Percentiles rank a stretch among this genome's conserved stretches.
Evolutionary conservation across 2,888 invertebrate species (phyloP).

Genomic region (Pseudococcus longispinus): DNA sequence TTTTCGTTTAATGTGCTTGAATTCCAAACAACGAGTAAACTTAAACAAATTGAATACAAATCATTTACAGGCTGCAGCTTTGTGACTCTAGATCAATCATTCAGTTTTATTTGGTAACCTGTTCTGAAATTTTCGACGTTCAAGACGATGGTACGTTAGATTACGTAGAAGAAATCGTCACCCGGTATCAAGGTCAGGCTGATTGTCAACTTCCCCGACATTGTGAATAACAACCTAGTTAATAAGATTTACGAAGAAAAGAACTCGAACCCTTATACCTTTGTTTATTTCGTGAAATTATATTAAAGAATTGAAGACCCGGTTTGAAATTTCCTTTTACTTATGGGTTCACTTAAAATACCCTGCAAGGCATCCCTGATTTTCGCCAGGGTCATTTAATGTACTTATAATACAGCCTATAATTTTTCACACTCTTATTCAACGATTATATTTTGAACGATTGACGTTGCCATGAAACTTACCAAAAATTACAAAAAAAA

Average conservation of each 20-base stretch:
- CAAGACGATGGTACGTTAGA: not conserved
- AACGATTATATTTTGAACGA: too few species aligned
- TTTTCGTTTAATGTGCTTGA: not conserved
- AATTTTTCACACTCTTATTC: too few species aligned
- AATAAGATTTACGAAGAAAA: not conserved
- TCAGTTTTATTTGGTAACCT: not conserved
- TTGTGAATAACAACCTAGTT: not conserved
- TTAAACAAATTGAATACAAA: not conserved
- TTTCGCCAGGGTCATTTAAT: too few species aligned
- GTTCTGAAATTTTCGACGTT: not conserved
- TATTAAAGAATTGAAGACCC: too few species aligned
- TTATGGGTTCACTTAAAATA: too few species aligned
- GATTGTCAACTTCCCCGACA: not conserved
- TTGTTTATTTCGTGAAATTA: too few species aligned
- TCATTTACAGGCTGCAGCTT: not conserved
- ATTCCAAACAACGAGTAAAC: not conserved
- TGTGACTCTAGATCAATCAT: not conserved
- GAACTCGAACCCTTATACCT: too few species aligned
- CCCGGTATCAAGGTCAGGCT: not conserved
- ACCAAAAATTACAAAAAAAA: too few species aligned
- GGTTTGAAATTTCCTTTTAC: too few species aligned
- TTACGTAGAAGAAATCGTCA: not conserved
- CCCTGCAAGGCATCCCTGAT: too few species aligned
- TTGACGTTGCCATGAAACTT: too few species aligned
- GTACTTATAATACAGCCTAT: too few species aligned